These are phyloP conservation scores for Steromphala cineraria DNA, from an alignment of 2,888 invertebrate species.

Conservation along the genomic window DNA sequence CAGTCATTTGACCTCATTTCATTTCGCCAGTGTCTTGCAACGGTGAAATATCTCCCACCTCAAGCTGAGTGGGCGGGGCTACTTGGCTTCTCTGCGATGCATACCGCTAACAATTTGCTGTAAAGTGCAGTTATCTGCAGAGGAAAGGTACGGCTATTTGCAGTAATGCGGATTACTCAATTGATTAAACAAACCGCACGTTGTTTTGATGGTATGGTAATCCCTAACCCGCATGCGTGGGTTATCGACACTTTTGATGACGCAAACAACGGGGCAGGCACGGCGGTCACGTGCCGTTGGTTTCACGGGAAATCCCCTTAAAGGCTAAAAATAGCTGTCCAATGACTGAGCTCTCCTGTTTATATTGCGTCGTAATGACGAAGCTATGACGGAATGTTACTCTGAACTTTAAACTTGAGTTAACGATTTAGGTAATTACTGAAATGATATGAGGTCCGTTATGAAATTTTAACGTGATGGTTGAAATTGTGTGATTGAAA, in stretches of 20 bases:
- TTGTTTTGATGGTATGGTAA: neutral
- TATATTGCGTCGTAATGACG: no score
- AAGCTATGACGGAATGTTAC: no score
- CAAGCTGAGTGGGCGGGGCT: neutral
- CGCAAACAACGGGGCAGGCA: neutral
- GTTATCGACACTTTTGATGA: neutral
- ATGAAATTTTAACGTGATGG: no score
- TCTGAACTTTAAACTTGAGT: no score
- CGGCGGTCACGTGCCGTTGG: neutral
- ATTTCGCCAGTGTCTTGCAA: neutral
- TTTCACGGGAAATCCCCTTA: slow-evolving; percentile 7
- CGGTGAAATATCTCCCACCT: neutral
- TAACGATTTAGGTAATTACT: no score
- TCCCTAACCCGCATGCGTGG: neutral
- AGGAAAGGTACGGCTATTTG: neutral
- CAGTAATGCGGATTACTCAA: neutral
- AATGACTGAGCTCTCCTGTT: neutral
- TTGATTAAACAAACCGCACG: neutral
- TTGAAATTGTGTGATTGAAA: no score
- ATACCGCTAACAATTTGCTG: neutral
- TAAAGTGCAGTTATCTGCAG: neutral
- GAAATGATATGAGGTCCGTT: no score
- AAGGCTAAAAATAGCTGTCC: neutral
- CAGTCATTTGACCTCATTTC: neutral
- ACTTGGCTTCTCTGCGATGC: neutral